Evolutionary conservation across 2,113 vertebrate species (phyloP), one percentile per base, ranked within the genome.

Genomic region (Phaethornis superciliosus): DNA sequence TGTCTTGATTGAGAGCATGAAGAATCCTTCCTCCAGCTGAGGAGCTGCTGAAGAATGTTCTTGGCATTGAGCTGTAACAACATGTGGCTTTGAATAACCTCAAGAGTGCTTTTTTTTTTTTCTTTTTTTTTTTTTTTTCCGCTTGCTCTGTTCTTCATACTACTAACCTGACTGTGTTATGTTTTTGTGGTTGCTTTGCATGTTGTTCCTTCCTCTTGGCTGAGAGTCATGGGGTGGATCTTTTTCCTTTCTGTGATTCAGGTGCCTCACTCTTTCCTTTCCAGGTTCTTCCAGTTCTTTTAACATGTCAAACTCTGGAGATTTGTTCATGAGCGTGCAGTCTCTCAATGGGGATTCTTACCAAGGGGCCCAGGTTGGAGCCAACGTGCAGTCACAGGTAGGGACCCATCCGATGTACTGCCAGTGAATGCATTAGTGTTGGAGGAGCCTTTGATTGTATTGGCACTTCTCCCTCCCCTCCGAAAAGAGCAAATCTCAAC

Each of bases 371-470:
- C 99, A 99, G 98, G 99, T 99, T 98, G 99, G 99, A 99, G 99
- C 99, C 99, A 99, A 99, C 98, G 99, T 99, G 97, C 99, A 99
- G 98, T 99, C 99, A 98, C 99, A 99, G 99, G 99, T 99, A 99
- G 98, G 98, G 98, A 98, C 97, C 97, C 98, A 97, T 98, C 98
- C 96, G 27, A 96, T 97, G 95, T 97, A 96, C 97, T 94, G 76
- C 96, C 97, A 97, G 96, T 90, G 96, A 95, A 97, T 95, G 96
- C 93, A 71, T 93, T 96, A 96, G 95, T 93, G 76, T 93, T 96
- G 93, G 90, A 91, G 91, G 96, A 93, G 96, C 96, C 97, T 89
- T 85, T 94, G 87, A 96, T 95, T 81, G 68, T 97, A 93, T 95
- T 95, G 97, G 97, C 97, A 94, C 82, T 95, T 95, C 94, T 96